Base-by-base conservation (phyloP, 2,797 vertebrate genomes). In the Microctenopoma steveboyesi region DNA sequence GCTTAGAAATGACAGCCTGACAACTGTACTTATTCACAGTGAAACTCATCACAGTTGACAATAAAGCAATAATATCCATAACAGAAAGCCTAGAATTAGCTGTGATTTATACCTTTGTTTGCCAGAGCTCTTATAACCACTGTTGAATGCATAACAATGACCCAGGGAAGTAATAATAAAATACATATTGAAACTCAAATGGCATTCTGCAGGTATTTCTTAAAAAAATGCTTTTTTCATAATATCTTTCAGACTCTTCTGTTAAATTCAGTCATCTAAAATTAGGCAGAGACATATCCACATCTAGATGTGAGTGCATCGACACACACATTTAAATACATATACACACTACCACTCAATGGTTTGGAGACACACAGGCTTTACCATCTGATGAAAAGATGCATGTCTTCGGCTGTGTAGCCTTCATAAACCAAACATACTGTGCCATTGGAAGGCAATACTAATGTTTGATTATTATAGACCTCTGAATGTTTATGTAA, bases 31-130 rank as follows among this genome's bases (percentile, higher is more conserved):
- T 85, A 74, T 59, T 56, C 53, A 60, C 42, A 72, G 18, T 74
- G n/a, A 76, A 81, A 69, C 52, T 78, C 66, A 83, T 88, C 79
- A 72, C 7, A 3, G 15, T 67, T 65, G 64, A 88, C 76, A 84
- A 82, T 59, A 63, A 61, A 70, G 27, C 13, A 42, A 56, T 57
- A 66, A 54, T 63, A 75, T 68, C 47, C 50, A 50, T 43, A 50
- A 40, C 28, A 47, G 42, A 64, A 27, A 53, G 66, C n/a, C 51
- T 46, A 13, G 22, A 68, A 75, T 75, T 64, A 67, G 42, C 46
- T 70, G 39, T 42, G 18, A 37, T 74, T 75, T 46, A 55, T 65
- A 52, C 82, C 27, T 79, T 77, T 69, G 54, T 62, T 55, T 53
- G 22, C 28, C 51, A 30, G 67, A 68, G 56, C 40, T 45, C 4